phyloP scores from a whole-genome alignment of 35 echinoderm and acorn worm genomes.

The Stichopus chloronotus region DNA sequence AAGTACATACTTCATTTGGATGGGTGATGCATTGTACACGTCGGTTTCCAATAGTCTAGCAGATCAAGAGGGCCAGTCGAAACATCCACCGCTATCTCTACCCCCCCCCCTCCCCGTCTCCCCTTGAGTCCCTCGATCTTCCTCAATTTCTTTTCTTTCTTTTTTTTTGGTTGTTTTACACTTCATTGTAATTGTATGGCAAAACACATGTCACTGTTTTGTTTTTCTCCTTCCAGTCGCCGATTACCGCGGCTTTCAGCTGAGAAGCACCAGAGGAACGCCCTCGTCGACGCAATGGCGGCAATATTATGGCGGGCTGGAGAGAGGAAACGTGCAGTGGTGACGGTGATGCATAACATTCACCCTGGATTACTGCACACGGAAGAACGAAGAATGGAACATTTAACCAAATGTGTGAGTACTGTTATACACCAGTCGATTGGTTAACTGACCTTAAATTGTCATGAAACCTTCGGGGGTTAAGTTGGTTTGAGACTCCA shows the following conservation, averaged over 20 bases:
- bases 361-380: constrained; percentile 44
- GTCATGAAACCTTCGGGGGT: not conserved
- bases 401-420: constrained; percentile 7
- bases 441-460: not conserved
- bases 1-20: too few species aligned
- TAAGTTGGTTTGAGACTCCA: too few species aligned
- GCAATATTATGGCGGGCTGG: constrained; percentile 32
- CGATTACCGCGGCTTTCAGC: constrained; percentile 5
- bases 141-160: not conserved
- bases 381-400: constrained; percentile 43
- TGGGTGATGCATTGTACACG: too few species aligned
- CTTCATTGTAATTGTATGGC: not conserved
- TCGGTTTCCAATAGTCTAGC: too few species aligned
- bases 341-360: not conserved
- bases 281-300: constrained; percentile 18
- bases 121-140: not conserved
- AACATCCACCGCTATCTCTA: not conserved
- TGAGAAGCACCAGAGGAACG: constrained; percentile 23
- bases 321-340: constrained; percentile 16
- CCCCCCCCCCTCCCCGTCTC: too few species aligned
- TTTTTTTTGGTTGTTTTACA: not conserved
- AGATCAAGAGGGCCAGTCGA: too few species aligned
- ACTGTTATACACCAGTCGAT: not conserved
- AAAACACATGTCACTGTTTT: not conserved
- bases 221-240: not conserved